These are phyloP conservation scores for Trematocara nigrifrons DNA, from an alignment of 2,113 vertebrate genomes.

Conservation along the genomic window DNA sequence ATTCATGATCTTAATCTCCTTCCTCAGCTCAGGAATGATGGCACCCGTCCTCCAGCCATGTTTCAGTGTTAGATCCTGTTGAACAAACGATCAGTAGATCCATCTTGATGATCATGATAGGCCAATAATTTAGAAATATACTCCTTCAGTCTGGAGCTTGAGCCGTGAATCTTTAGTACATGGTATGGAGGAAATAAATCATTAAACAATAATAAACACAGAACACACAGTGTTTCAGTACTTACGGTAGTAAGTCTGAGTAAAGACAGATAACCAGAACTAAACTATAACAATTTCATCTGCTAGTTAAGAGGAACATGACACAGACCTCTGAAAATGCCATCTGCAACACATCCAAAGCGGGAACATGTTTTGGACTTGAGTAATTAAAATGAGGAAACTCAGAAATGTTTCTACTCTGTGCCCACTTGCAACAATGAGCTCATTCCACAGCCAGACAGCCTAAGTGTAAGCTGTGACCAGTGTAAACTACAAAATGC, in stretches of 20 bases:
- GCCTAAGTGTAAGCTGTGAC: background rate
- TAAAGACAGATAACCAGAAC: background rate
- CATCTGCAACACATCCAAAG: background rate
- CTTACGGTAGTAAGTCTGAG: background rate
- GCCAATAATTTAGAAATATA: background rate
- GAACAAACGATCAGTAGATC: background rate
- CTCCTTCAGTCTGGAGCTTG: background rate
- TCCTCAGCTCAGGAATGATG: slow-evolving; percentile 91
- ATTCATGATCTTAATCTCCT: slow-evolving; percentile 97
- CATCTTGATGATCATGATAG: background rate
- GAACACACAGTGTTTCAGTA: background rate
- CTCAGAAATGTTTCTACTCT: background rate
- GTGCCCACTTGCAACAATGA: background rate
- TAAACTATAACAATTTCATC: background rate
- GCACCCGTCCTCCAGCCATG: slow-evolving; percentile 97
- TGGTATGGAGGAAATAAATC: background rate
- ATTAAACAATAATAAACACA: background rate
- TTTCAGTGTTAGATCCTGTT: slow-evolving; percentile 93
- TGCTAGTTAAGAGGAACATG: background rate
- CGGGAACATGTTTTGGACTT: background rate
- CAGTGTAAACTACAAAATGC: background rate
- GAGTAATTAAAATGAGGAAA: background rate
- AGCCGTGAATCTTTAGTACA: background rate
- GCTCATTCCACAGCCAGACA: background rate
- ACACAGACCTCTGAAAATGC: background rate